Evolutionary conservation across 2,797 vertebrate species (phyloP).

Genomic region (Salarias fasciatus): DNA sequence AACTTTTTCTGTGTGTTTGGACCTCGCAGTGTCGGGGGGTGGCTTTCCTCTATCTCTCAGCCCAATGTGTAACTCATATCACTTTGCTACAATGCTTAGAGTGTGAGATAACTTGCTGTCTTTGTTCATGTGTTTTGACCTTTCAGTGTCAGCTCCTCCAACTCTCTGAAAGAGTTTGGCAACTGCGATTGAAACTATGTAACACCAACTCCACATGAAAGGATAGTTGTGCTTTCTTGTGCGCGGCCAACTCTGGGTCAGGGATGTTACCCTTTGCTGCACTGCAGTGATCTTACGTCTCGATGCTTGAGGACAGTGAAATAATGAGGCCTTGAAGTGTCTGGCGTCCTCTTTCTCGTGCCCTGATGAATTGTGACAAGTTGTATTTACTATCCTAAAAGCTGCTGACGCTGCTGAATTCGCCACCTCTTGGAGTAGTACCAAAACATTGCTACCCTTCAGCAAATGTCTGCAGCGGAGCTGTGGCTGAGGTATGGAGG

Average conservation of each 20-base stretch:
- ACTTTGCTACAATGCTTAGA: conserved; percentile 51
- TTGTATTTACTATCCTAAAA: conserved; percentile 75
- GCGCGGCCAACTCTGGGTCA: conserved; percentile 14
- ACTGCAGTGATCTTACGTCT: conserved; percentile 46
- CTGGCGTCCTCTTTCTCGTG: conserved; percentile 53
- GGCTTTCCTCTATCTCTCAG: conserved; percentile 25
- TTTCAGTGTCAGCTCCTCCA: conserved; percentile 31
- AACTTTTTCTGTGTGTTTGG: conserved; percentile 51
- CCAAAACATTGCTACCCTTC: conserved; percentile 55
- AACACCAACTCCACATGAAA: conserved; percentile 40
- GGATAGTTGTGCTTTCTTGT: conserved; percentile 36
- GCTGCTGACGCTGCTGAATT: conserved; percentile 69
- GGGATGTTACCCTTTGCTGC: conserved; percentile 32
- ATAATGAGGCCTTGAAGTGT: conserved; percentile 69
- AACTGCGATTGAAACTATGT: conserved; percentile 37
- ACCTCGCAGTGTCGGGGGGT: conserved; percentile 5
- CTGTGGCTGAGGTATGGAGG: conserved; percentile 24
- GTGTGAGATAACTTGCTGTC: conserved; percentile 44
- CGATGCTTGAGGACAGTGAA: conserved; percentile 46
- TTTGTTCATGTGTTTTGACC: conserved; percentile 42
- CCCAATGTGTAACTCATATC: conserved; percentile 43
- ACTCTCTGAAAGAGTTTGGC: conserved; percentile 39
- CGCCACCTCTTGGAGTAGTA: conserved; percentile 47
- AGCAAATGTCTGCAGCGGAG: conserved; percentile 42
- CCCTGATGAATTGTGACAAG: conserved; percentile 73